Evolutionary conservation across 2,797 vertebrate genomes (phyloP).

Genomic region (Takifugu rubripes): DNA sequence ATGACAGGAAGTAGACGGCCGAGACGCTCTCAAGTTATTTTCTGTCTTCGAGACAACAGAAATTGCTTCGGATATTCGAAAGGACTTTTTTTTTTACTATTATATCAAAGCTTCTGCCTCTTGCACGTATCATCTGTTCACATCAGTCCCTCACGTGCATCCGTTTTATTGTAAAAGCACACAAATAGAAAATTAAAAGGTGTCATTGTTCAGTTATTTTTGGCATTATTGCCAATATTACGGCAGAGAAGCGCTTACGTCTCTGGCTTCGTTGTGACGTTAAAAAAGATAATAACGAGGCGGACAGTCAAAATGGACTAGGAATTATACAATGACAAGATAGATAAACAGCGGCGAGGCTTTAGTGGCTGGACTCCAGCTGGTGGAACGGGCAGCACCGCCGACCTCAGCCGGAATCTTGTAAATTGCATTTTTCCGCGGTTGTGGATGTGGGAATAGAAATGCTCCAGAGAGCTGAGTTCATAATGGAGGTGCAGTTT

Average conservation of each 20-base stretch:
- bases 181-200: not conserved
- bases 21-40: not conserved
- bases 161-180: not conserved
- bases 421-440: slow-evolving; percentile 7
- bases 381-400: not conserved
- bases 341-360: not conserved
- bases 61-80: not conserved
- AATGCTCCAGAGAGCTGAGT: slow-evolving; percentile 8
- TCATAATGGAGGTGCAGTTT: slow-evolving; percentile 23
- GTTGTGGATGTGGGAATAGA: slow-evolving; percentile 16
- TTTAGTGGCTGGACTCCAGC: not conserved
- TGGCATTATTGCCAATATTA: not conserved
- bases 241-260: not conserved
- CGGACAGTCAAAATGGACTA: not conserved
- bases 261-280: not conserved
- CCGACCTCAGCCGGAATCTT: not conserved
- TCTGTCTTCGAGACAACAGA: not conserved
- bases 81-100: not conserved
- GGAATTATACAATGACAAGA: not conserved
- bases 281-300: not conserved
- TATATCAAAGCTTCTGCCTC: not conserved
- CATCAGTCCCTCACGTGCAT: too few species aligned
- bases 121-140: too few species aligned
- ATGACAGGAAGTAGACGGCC: slow-evolving; percentile 16
- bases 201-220: not conserved